These are phyloP conservation scores for Cromileptes altivelis DNA, from an alignment of 2,113 vertebrate genomes.

Conservation along the genomic window DNA sequence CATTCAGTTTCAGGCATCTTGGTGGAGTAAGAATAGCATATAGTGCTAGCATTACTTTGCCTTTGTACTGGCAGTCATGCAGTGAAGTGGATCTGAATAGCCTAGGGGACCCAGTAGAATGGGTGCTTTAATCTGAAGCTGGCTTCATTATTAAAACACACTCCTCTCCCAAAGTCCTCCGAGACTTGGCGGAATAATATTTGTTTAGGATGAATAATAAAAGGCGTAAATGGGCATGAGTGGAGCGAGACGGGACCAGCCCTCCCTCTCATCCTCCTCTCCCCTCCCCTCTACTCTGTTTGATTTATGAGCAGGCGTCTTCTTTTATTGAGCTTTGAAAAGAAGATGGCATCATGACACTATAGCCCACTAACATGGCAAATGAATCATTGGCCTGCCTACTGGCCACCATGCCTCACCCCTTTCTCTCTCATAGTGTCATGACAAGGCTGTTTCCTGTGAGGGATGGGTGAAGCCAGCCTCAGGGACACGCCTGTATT, in stretches of 20 bases:
- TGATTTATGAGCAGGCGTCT: constrained; percentile 77
- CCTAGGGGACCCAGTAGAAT: constrained; percentile 56
- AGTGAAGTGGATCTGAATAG: constrained; percentile 55
- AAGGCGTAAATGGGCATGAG: constrained; percentile 74
- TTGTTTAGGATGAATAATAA: constrained; percentile 81
- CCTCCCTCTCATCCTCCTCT: constrained; percentile 58
- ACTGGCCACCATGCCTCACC: background rate
- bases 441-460: constrained; percentile 68
- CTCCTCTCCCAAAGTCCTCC: constrained; percentile 66
- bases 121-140: constrained; percentile 71
- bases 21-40: constrained; percentile 21
- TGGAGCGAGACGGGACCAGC: constrained; percentile 55
- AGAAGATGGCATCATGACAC: constrained; percentile 77
- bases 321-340: constrained; percentile 83
- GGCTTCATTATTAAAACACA: constrained; percentile 78
- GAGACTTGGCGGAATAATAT: constrained; percentile 78
- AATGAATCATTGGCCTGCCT: constrained; percentile 76
- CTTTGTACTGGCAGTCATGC: constrained; percentile 60
- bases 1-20: constrained; percentile 40
- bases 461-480: constrained; percentile 65
- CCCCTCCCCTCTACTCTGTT: constrained; percentile 59
- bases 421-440: constrained; percentile 36
- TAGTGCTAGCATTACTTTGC: constrained; percentile 29
- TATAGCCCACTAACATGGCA: constrained; percentile 73
- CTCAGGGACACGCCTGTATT: constrained; percentile 62